phyloP scores from a whole-genome alignment of 2,888 invertebrate genomes.

The Drosophila infuscata region DNA sequence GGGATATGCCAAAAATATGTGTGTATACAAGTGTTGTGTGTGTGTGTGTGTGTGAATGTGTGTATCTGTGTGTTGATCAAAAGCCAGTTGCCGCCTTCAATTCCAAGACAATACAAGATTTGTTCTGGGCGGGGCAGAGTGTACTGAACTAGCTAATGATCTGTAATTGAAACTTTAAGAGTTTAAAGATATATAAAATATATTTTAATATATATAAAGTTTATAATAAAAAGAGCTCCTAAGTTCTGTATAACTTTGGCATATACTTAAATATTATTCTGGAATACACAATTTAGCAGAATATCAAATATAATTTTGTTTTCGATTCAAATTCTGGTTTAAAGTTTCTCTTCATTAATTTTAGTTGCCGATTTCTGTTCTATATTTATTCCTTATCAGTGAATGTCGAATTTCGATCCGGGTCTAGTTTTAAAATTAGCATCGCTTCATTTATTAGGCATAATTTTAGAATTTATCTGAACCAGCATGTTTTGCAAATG shows the following conservation, averaged over 20 bases:
- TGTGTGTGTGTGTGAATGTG: neutral
- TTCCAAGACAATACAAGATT: constrained; percentile 14
- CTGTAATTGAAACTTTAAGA: constrained; percentile 5
- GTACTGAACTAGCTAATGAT: constrained; percentile 1
- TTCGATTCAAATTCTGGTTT: neutral
- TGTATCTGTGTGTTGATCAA: constrained; percentile 44
- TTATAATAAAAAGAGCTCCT: neutral
- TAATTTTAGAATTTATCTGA: too few species aligned
- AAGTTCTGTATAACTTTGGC: neutral
- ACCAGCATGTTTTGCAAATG: too few species aligned
- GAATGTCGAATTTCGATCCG: neutral
- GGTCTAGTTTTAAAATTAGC: neutral
- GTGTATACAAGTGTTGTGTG: neutral
- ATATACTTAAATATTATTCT: neutral
- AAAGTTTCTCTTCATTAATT: neutral
- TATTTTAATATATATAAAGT: too few species aligned
- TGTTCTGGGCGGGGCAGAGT: neutral
- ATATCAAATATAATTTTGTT: neutral
- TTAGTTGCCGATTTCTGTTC: neutral
- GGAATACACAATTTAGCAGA: neutral
- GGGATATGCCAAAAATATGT: constrained; percentile 38
- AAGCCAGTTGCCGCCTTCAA: constrained; percentile 35
- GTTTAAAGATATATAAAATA: neutral
- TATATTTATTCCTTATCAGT: neutral
- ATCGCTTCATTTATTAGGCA: neutral